Percentiles rank a stretch among this genome's conserved stretches.
These are phyloP conservation scores for Idaea biselata DNA, from an alignment of 2,888 invertebrate genomes.

Conservation along the genomic window DNA sequence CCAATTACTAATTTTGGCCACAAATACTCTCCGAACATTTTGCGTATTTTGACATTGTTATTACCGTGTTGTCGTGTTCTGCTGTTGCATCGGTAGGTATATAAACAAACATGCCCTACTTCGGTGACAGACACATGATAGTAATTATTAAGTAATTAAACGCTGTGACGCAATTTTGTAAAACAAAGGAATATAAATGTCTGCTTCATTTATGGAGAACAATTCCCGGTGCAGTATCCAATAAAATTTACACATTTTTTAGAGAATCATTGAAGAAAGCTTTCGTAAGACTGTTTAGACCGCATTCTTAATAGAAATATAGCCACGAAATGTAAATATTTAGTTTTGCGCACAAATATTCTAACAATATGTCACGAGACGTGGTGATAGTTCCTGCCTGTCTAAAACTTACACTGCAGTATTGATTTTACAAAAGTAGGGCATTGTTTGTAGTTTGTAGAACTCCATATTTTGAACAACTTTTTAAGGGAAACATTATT, in stretches of 20 bases:
- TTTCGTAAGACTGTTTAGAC: neutral
- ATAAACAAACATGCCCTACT: neutral
- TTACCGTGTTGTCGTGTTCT: neutral
- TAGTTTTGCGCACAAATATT: neutral
- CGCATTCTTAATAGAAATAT: neutral
- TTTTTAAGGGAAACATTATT: neutral
- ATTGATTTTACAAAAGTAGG: conserved; percentile 12
- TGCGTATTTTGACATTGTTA: conserved; percentile 26
- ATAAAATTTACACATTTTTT: neutral
- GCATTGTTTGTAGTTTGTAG: neutral
- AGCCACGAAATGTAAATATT: neutral
- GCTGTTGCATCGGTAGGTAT: too few relatives aligned
- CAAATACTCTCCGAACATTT: conserved; percentile 28
- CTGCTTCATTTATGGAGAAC: neutral
- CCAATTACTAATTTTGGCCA: conserved; percentile 43
- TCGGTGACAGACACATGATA: neutral
- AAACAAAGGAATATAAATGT: neutral
- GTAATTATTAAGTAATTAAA: neutral
- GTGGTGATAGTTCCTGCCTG: neutral
- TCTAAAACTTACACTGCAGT: conserved; percentile 12
- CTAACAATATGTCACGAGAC: neutral
- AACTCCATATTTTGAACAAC: neutral
- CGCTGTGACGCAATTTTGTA: neutral
- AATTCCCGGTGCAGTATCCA: neutral
- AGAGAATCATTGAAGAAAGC: neutral